These are phyloP conservation scores for Meriones unguiculatus DNA, from an alignment of 2,113 vertebrate genomes.

Conservation along the genomic window DNA sequence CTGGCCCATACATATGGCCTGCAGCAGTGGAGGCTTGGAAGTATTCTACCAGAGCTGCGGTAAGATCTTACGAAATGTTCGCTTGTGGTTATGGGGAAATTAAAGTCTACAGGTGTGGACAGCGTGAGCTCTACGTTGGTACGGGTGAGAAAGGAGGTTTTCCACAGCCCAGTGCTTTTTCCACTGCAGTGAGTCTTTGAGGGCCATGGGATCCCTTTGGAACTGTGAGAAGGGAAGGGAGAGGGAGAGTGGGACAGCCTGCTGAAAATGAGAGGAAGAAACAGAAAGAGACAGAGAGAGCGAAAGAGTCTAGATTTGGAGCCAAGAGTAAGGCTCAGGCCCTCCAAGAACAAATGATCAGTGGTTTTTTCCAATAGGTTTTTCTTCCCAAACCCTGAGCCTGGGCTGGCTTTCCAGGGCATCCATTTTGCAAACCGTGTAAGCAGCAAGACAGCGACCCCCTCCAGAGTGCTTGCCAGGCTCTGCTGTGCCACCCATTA, in stretches of 20 bases:
- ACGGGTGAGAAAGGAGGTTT: neutral
- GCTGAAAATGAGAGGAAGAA: neutral
- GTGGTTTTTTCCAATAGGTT: no score
- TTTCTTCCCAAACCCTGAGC: accelerated
- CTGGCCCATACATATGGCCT: constrained; percentile 88
- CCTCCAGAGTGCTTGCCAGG: neutral
- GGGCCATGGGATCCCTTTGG: neutral
- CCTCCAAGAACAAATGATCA: neutral
- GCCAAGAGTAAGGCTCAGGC: neutral
- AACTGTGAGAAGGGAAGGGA: neutral
- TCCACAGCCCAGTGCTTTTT: neutral
- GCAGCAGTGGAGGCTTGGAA: constrained; percentile 85
- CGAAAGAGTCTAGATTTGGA: neutral
- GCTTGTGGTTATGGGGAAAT: constrained; percentile 53
- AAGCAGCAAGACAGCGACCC: neutral
- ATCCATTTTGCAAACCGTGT: neutral
- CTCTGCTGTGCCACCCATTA: neutral
- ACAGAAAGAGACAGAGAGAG: neutral
- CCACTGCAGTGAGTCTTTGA: accelerated
- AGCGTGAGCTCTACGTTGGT: accelerated
- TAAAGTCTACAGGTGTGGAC: neutral
- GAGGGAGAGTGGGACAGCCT: neutral
- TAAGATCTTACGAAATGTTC: constrained; percentile 79
- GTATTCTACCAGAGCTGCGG: constrained; percentile 89
- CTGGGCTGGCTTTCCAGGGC: no score